These are phyloP conservation scores for Pristionchus japonicus DNA, from an alignment of 2,888 invertebrate species.

Conservation along the genomic window DNA sequence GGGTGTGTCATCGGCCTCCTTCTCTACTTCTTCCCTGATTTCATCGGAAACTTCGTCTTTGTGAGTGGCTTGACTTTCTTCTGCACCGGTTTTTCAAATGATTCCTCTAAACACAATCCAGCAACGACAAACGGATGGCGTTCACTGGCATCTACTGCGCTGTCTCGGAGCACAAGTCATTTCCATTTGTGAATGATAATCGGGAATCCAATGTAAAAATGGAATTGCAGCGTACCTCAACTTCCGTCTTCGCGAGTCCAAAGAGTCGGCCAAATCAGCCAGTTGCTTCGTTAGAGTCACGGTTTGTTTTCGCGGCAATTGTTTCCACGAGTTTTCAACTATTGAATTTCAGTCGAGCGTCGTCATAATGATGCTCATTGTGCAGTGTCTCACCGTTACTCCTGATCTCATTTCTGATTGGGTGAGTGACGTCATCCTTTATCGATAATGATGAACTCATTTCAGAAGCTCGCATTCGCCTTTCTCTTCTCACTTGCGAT, in stretches of 20 bases:
- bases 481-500: slow-evolving; percentile 56
- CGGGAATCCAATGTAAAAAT: no score
- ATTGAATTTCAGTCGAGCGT: neutral
- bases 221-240: neutral
- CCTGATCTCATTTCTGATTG: neutral
- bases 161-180: slow-evolving; percentile 73
- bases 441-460: neutral
- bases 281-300: slow-evolving; percentile 58
- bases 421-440: neutral
- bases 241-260: slow-evolving; percentile 51
- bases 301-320: no score
- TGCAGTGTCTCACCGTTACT: neutral
- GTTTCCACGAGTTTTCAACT: no score
- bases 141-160: slow-evolving; percentile 74
- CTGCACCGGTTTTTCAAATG: no score
- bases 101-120: no score
- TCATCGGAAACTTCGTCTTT: slow-evolving; percentile 65
- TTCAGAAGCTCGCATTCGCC: slow-evolving; percentile 54
- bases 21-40: slow-evolving; percentile 62
- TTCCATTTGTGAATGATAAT: slow-evolving; percentile 51
- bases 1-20: slow-evolving; percentile 55
- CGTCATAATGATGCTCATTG: neutral
- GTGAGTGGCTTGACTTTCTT: slow-evolving; percentile 54
- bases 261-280: slow-evolving; percentile 51
- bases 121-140: slow-evolving; percentile 69